Evolutionary conservation across 2,888 invertebrate genomes (phyloP), one percentile per base, ranked within the genome.

Genomic region (Eurytoma californica): DNA sequence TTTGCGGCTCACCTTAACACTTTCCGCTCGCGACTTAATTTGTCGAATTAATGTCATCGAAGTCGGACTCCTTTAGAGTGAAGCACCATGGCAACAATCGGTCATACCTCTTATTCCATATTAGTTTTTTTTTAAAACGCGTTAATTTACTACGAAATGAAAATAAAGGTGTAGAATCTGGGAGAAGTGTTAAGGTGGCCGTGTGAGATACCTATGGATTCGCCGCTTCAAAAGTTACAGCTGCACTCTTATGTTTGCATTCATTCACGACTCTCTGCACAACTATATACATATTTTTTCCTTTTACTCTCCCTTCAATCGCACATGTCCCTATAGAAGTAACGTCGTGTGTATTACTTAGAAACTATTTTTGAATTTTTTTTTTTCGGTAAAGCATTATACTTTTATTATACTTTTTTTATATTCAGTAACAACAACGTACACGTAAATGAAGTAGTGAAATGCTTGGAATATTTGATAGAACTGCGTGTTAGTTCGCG

Each of bases 391-490:
- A 87, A 88, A 89, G 87, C 88, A 85, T 87, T 68, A 79, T 76
- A 87, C 84, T 87, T 39, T 86, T 85, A 85, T 87, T 85, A 85
- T 86, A 84, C 82, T 85, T 84, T 83, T 84, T 82, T 84, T 87
- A 86, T 86, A 83, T 82, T 82, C 84, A 86, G 87, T 87, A 88
- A 86, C 87, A 88, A 89, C 88, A 87, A 87, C 87, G 85, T 87
- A 88, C 87, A 87, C 86, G 84, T 88, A 87, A 88, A 87, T 86
- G 86, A 88, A 88, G 85, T 88, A 86, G 86, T 74, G 74, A 81
- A 81, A 87, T 87, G 86, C 86, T 85, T 88, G 88, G 86, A 88
- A 88, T 87, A 88, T 87, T 69, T 86, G 86, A 87, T 85, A 88
- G 66, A 79, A 76, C 65, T 79, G 72, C 68, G 83, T 87, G 86